phyloP scores from a whole-genome alignment of 2,113 vertebrate species.

The Siphamia tubifer region DNA sequence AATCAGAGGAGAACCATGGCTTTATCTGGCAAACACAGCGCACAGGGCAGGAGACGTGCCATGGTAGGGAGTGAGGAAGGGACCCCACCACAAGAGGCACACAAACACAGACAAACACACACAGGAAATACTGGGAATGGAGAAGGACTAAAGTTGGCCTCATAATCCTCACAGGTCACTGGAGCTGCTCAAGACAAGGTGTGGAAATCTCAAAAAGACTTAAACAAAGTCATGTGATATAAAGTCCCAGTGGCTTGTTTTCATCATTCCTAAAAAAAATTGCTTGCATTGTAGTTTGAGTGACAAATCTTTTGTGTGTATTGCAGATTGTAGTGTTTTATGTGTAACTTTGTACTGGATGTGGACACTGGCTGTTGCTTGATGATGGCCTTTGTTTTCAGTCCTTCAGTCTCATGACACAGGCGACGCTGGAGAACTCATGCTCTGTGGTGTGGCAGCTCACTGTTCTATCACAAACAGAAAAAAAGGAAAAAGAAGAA shows the following conservation, averaged over 20 bases:
- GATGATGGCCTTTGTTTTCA: conserved; percentile 40
- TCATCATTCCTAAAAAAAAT: conserved; percentile 4
- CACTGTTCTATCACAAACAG: conserved; percentile 45
- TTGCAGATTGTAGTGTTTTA: not conserved
- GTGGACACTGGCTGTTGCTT: conserved; percentile 1
- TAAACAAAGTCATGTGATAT: too few species aligned
- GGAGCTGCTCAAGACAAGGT: conserved; percentile 35
- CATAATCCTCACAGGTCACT: conserved; percentile 61
- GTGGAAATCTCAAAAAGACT: conserved; percentile 10
- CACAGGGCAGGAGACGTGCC: conserved; percentile 85
- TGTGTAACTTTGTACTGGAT: not conserved
- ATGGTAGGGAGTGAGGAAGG: conserved; percentile 84
- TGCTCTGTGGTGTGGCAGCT: conserved; percentile 7
- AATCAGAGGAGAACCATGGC: conserved; percentile 92
- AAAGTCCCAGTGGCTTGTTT: conserved; percentile 1
- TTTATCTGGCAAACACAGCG: conserved; percentile 90
- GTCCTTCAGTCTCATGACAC: conserved; percentile 53
- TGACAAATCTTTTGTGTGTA: not conserved
- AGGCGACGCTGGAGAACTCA: conserved; percentile 33
- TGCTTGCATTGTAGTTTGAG: not conserved
- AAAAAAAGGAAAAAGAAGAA: conserved; percentile 6
- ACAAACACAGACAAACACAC: conserved; percentile 53
- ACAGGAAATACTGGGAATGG: conserved; percentile 77
- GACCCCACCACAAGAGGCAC: conserved; percentile 66
- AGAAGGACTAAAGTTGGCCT: conserved; percentile 65